Percentiles rank a stretch among this genome's conserved stretches.
phyloP scores from a whole-genome alignment of 2,888 invertebrate genomes.

The Raillietiella orientalis region DNA sequence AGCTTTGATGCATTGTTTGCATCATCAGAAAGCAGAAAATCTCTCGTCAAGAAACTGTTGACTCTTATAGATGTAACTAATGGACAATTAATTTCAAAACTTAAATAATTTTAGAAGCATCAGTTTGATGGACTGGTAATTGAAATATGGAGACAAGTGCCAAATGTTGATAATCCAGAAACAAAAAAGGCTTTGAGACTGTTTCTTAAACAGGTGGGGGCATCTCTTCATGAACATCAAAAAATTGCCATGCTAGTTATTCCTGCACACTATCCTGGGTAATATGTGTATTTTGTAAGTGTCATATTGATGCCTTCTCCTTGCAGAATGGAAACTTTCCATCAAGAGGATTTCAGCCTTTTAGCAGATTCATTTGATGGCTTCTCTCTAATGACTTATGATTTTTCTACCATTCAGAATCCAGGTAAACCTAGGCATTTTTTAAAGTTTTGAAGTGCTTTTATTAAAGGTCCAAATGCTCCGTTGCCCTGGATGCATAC shows the following conservation, averaged over 20 bases:
- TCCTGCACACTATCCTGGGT: too few relatives aligned
- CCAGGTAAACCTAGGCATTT: slow-evolving; percentile 21
- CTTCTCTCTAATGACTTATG: slow-evolving; percentile 90
- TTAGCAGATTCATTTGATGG: slow-evolving; percentile 41
- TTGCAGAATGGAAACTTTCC: slow-evolving; percentile 36
- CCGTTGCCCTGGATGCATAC: slow-evolving; percentile 47
- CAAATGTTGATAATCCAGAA: too few relatives aligned
- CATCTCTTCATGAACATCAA: too few relatives aligned
- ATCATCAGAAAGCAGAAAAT: slow-evolving; percentile 26
- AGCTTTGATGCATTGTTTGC: slow-evolving; percentile 36
- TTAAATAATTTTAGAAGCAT: slow-evolving; percentile 24
- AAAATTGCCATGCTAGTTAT: too few relatives aligned
- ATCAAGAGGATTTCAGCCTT: slow-evolving; percentile 34
- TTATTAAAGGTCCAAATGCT: slow-evolving; percentile 41
- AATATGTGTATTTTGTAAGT: too few relatives aligned
- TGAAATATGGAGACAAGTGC: slow-evolving; percentile 48
- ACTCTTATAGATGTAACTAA: slow-evolving; percentile 18
- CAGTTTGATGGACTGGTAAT: slow-evolving; percentile 64
- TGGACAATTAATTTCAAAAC: slow-evolving; percentile 1
- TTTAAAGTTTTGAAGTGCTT: slow-evolving; percentile 1
- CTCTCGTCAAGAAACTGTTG: slow-evolving; percentile 29
- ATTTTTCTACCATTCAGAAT: slow-evolving; percentile 46
- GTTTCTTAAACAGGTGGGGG: slow-evolving; percentile 29
- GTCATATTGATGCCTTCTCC: too few relatives aligned
- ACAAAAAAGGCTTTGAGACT: slow-evolving; percentile 11